These are phyloP conservation scores for Myopa tessellatipennis DNA, from an alignment of 2,888 invertebrate species.

Conservation along the genomic window DNA sequence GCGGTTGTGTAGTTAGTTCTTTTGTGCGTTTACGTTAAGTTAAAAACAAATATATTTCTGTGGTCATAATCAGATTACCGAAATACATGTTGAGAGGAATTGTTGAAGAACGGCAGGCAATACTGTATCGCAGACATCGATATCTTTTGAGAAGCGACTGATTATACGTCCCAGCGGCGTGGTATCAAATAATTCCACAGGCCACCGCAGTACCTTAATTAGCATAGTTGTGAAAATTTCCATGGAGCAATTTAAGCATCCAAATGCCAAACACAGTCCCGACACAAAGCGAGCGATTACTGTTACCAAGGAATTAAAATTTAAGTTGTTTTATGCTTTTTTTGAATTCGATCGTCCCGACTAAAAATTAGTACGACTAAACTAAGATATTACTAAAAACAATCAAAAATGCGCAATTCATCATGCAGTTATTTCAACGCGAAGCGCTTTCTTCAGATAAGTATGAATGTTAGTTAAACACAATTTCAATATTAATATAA, in stretches of 20 bases:
- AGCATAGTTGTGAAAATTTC: constrained; percentile 74
- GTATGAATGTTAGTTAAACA: too few relatives aligned
- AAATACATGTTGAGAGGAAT: constrained; percentile 67
- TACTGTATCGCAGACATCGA: constrained; percentile 72
- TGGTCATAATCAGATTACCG: constrained; percentile 64
- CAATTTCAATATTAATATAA: too few relatives aligned
- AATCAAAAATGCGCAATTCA: constrained; percentile 10
- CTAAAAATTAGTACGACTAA: constrained; percentile 16
- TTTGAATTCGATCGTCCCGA: constrained; percentile 1
- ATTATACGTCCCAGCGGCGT: constrained; percentile 82
- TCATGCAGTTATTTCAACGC: constrained; percentile 38
- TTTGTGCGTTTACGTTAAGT: not conserved
- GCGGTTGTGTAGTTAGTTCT: not conserved
- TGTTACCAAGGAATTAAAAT: constrained; percentile 42
- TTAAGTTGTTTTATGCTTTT: constrained; percentile 23
- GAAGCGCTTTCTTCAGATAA: not conserved
- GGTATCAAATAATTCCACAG: constrained; percentile 82
- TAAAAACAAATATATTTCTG: not conserved
- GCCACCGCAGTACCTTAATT: constrained; percentile 74
- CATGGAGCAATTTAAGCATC: constrained; percentile 72
- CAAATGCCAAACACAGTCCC: constrained; percentile 67
- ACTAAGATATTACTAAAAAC: constrained; percentile 22
- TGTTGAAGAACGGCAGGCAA: constrained; percentile 68
- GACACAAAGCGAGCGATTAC: constrained; percentile 65
- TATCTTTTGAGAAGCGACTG: constrained; percentile 75